These are phyloP conservation scores for Melangyna quadrimaculata DNA, from an alignment of 2,888 invertebrate species.

Conservation along the genomic window DNA sequence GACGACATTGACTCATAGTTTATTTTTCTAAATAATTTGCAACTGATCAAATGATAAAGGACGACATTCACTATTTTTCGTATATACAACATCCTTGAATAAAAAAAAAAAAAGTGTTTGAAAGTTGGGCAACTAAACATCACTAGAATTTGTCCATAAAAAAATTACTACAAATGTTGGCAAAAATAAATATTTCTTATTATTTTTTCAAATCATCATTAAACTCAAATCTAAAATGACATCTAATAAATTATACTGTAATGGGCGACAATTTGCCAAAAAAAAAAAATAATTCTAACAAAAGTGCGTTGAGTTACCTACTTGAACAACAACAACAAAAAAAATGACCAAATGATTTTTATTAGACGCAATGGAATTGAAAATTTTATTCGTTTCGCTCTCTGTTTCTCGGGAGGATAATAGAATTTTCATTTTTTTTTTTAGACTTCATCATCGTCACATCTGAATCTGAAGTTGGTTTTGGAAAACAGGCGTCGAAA, in stretches of 20 bases:
- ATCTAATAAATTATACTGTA: constrained; percentile 8
- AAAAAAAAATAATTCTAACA: neutral
- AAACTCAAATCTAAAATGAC: constrained; percentile 13
- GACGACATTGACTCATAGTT: neutral
- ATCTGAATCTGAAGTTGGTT: too few relatives aligned
- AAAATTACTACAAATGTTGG: neutral
- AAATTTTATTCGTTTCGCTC: neutral
- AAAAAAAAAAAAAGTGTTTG: neutral
- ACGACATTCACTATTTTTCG: neutral
- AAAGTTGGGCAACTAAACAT: neutral
- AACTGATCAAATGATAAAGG: neutral
- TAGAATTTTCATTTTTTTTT: neutral
- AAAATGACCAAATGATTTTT: constrained; percentile 7
- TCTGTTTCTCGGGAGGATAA: neutral
- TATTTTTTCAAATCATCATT: constrained; percentile 10
- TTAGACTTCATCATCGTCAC: too few relatives aligned
- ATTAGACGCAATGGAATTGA: neutral
- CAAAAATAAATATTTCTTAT: neutral
- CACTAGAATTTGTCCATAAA: neutral
- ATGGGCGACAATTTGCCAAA: neutral
- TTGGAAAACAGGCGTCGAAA: neutral
- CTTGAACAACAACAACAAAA: neutral
- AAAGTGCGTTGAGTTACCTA: neutral
- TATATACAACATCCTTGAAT: neutral
- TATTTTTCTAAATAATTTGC: neutral